These are phyloP conservation scores for Cantharis flavilabris DNA, from an alignment of 2,888 invertebrate genomes.

Conservation along the genomic window DNA sequence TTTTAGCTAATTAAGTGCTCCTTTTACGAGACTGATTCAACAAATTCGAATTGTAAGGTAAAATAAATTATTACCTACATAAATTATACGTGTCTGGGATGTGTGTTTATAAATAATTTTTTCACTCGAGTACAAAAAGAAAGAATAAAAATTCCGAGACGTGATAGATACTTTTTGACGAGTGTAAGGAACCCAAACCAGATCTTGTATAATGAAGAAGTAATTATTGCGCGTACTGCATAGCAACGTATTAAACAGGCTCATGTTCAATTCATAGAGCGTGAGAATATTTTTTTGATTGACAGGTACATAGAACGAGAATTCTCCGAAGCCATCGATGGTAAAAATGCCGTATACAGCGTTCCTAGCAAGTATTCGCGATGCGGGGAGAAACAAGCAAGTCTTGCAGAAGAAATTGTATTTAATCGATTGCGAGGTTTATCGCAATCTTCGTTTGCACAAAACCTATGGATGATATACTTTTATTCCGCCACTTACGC, in stretches of 20 bases:
- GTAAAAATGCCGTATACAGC: slow-evolving; percentile 41
- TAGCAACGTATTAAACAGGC: slow-evolving; percentile 30
- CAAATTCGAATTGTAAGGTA: background rate
- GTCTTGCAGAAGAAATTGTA: slow-evolving; percentile 45
- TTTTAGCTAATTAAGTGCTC: background rate
- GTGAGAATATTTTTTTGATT: slow-evolving; percentile 39
- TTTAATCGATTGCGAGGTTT: slow-evolving; percentile 42
- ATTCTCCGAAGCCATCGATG: slow-evolving; percentile 41
- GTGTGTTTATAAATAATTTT: background rate
- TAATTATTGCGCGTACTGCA: slow-evolving; percentile 36
- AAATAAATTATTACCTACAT: background rate
- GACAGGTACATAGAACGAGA: slow-evolving; percentile 47
- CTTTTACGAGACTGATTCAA: background rate
- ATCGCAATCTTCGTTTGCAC: slow-evolving; percentile 10
- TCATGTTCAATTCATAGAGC: slow-evolving; percentile 38
- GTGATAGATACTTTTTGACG: slow-evolving; percentile 30
- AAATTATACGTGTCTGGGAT: background rate
- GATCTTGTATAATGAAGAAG: slow-evolving; percentile 35
- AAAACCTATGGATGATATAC: slow-evolving; percentile 47
- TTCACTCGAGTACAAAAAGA: slow-evolving; percentile 12
- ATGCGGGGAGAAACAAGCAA: slow-evolving; percentile 46
- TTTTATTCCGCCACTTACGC: slow-evolving; percentile 50
- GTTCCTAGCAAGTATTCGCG: slow-evolving; percentile 45
- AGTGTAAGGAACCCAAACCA: slow-evolving; percentile 34
- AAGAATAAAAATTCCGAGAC: slow-evolving; percentile 19